Percentiles rank a stretch among this genome's conserved stretches.
Conservation (phyloP, 2,888 invertebrate genomes). For the Platerodrilus igneus region DNA sequence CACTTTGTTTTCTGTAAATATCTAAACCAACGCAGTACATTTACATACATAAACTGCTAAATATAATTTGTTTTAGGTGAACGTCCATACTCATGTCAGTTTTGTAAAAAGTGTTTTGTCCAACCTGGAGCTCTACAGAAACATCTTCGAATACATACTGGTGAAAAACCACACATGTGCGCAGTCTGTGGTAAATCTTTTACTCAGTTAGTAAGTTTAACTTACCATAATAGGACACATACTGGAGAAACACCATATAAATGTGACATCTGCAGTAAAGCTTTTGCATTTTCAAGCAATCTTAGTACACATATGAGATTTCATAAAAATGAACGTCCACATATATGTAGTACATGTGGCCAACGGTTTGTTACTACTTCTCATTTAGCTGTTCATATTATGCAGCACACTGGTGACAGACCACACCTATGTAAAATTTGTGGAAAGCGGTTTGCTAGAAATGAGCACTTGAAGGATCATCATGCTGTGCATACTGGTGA, state of each 20-base stretch:
- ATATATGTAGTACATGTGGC: slow-evolving; percentile 35
- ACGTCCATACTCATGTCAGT: slow-evolving; percentile 21
- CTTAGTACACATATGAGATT: slow-evolving; percentile 38
- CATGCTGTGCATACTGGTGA: slow-evolving; percentile 55
- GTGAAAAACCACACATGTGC: slow-evolving; percentile 31
- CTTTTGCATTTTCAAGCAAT: slow-evolving; percentile 37
- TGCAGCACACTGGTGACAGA: slow-evolving; percentile 37
- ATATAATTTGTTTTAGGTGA: no score
- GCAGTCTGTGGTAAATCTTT: slow-evolving; percentile 36
- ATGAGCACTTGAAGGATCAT: slow-evolving; percentile 52
- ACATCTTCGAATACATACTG: slow-evolving; percentile 31
- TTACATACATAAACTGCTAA: slow-evolving; percentile 16
- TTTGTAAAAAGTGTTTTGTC: slow-evolving; percentile 19
- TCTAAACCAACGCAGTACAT: no score
- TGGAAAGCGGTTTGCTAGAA: slow-evolving; percentile 51
- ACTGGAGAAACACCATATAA: slow-evolving; percentile 36
- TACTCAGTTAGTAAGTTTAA: slow-evolving; percentile 33
- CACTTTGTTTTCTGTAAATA: slow-evolving; percentile 32
- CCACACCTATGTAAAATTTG: slow-evolving; percentile 50
- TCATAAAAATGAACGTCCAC: slow-evolving; percentile 37
- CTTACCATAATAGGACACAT: slow-evolving; percentile 35
- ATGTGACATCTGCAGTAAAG: slow-evolving; percentile 32
- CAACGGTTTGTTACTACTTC: slow-evolving; percentile 38
- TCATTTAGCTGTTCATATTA: slow-evolving; percentile 38
- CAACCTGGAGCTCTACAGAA: slow-evolving; percentile 16